Evolutionary conservation across 2,797 vertebrate species (phyloP).

Genomic region (Masticophis lateralis): DNA sequence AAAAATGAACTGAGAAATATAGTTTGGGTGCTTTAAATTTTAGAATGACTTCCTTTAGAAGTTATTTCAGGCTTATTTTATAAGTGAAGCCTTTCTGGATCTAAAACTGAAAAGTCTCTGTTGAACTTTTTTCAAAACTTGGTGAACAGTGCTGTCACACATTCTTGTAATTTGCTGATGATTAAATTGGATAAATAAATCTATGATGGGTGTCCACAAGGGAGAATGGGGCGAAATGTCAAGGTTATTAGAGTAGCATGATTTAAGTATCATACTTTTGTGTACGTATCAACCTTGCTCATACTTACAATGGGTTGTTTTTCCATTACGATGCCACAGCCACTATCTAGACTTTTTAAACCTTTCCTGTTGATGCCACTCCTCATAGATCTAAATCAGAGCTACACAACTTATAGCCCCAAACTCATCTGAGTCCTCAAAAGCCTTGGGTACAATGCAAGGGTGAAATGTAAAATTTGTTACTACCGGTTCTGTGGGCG

Average conservation of each 20-base stretch:
- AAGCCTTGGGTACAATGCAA: background rate
- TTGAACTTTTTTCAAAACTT: background rate
- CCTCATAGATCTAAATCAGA: background rate
- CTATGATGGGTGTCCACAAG: background rate
- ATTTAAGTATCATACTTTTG: background rate
- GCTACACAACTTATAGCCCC: background rate
- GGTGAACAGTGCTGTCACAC: background rate
- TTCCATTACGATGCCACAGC: background rate
- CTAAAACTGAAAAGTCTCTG: background rate
- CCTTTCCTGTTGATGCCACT: background rate
- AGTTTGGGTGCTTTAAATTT: background rate
- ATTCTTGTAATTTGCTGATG: background rate
- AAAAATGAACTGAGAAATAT: background rate
- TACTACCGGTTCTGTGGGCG: too few relatives aligned
- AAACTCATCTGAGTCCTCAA: background rate
- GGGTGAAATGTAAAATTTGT: too few relatives aligned
- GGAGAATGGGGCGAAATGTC: background rate
- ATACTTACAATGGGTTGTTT: background rate
- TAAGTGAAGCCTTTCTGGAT: background rate
- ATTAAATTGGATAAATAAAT: background rate
- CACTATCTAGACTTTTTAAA: background rate
- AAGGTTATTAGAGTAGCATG: background rate
- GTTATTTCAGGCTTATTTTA: background rate
- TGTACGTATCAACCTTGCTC: background rate
- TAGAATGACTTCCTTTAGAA: background rate